phyloP scores from a whole-genome alignment of 2,888 invertebrate genomes.

The Pilophorus perplexus region DNA sequence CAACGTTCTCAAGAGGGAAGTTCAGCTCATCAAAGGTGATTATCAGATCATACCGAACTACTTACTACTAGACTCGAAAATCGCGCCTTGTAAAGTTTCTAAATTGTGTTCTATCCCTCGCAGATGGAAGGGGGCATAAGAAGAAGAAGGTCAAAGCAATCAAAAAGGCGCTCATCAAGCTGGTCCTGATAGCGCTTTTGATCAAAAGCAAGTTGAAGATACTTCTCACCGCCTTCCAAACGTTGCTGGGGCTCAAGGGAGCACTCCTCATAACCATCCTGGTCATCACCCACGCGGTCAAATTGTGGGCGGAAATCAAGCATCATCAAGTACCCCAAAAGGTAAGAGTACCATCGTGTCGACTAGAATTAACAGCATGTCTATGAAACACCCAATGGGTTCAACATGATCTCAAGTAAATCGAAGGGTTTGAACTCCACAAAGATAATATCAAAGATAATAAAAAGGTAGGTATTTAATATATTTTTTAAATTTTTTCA shows the following conservation, averaged over 20 bases:
- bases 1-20: too few relatives aligned
- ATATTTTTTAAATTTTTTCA: too few relatives aligned
- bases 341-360: slow-evolving; percentile 40
- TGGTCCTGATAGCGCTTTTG: slow-evolving; percentile 49
- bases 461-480: too few relatives aligned
- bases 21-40: too few relatives aligned
- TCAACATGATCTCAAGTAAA: too few relatives aligned
- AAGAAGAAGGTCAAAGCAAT: slow-evolving; percentile 51
- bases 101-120: too few relatives aligned
- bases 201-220: slow-evolving; percentile 50
- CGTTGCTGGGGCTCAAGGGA: slow-evolving; percentile 50
- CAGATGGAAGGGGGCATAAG: slow-evolving; percentile 47
- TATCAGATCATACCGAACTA: too few relatives aligned
- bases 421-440: too few relatives aligned
- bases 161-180: slow-evolving; percentile 50
- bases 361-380: background rate
- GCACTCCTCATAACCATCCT: slow-evolving; percentile 49
- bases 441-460: too few relatives aligned
- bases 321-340: slow-evolving; percentile 48
- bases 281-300: slow-evolving; percentile 49
- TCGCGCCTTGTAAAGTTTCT: too few relatives aligned
- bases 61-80: too few relatives aligned
- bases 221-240: slow-evolving; percentile 49
- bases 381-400: background rate
- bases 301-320: slow-evolving; percentile 49